These are phyloP conservation scores for Lamellibrachia satsuma DNA, from an alignment of 2,888 invertebrate genomes.

Conservation along the genomic window DNA sequence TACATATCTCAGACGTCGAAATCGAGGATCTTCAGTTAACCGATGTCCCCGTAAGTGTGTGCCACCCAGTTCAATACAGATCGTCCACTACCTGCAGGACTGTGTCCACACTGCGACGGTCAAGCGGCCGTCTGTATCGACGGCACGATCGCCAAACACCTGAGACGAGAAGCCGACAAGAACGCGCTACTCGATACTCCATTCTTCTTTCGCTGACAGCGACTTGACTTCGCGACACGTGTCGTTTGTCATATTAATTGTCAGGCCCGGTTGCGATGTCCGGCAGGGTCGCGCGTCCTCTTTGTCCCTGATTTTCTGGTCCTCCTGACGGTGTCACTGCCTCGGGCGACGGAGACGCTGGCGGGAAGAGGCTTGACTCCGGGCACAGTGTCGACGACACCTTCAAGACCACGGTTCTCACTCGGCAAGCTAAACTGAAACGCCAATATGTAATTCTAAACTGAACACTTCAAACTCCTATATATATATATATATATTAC, in stretches of 20 bases:
- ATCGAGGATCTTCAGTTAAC: background rate
- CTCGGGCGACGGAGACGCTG: background rate
- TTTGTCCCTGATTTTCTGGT: background rate
- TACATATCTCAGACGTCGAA: background rate
- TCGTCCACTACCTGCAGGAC: background rate
- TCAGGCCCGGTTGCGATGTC: background rate
- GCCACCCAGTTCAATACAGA: background rate
- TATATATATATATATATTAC: no score
- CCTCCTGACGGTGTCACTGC: background rate
- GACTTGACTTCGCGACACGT: background rate
- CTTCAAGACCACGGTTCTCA: background rate
- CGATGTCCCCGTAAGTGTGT: background rate
- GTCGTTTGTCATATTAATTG: slow-evolving; percentile 13
- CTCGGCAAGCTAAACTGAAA: background rate
- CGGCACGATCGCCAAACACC: background rate
- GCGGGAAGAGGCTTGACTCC: background rate
- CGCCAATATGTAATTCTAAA: background rate
- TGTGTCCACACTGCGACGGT: background rate
- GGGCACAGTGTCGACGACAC: background rate
- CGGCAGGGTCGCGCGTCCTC: background rate
- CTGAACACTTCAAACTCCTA: no score
- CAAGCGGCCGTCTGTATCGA: background rate
- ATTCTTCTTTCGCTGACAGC: background rate
- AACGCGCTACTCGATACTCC: background rate
- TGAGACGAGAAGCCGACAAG: background rate